Conservation (phyloP, 64 coral and sea anemone genomes). For the Porites lutea region DNA sequence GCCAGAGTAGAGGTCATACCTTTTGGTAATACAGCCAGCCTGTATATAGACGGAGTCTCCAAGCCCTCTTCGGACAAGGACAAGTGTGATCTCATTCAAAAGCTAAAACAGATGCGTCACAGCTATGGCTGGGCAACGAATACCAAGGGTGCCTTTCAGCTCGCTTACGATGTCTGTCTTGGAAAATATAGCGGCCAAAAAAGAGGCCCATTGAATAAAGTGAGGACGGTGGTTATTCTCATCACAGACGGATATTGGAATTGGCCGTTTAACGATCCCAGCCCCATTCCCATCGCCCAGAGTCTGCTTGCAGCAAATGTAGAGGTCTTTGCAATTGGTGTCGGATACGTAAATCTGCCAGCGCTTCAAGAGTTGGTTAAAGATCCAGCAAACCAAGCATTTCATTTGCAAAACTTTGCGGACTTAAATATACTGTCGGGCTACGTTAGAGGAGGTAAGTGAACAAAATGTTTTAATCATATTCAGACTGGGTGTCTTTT, state of each 20-base stretch:
- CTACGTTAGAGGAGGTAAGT: constrained; percentile 81
- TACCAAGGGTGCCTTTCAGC: constrained; percentile 71
- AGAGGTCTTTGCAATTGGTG: constrained; percentile 74
- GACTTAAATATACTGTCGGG: constrained; percentile 66
- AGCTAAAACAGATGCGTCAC: not conserved
- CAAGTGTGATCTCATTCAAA: constrained; percentile 78
- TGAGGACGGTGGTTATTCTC: constrained; percentile 72
- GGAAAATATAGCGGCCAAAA: constrained; percentile 21
- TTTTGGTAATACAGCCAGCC: not conserved
- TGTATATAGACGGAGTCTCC: constrained; percentile 73
- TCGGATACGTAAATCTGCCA: constrained; percentile 18
- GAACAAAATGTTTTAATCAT: too few relatives aligned
- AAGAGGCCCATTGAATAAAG: not conserved
- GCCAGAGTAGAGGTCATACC: constrained; percentile 84
- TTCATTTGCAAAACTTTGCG: constrained; percentile 62
- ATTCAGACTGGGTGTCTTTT: too few relatives aligned
- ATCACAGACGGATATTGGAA: constrained; percentile 82
- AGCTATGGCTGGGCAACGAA: constrained; percentile 48
- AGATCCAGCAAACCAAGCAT: constrained; percentile 33
- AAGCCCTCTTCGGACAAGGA: not conserved
- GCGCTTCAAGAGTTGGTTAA: constrained; percentile 24
- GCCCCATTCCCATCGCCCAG: not conserved
- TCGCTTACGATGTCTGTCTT: constrained; percentile 42
- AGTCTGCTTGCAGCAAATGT: constrained; percentile 2
- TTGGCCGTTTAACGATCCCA: not conserved